Evolutionary conservation across 2,888 invertebrate genomes (phyloP).

Genomic region (Acanthosepion pharaonis): DNA sequence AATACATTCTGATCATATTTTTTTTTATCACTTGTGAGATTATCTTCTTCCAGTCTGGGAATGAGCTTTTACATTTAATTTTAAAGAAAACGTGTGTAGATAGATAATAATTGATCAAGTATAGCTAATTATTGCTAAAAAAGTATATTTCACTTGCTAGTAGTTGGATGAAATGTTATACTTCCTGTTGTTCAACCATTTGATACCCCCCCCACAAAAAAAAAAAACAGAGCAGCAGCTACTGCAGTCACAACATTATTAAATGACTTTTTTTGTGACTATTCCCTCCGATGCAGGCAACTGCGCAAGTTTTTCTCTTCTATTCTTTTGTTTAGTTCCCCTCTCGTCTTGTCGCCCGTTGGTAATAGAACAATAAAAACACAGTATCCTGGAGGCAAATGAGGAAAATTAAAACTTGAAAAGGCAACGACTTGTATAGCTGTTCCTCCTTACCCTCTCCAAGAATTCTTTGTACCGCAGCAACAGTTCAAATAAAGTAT

Average conservation of each 20-base stretch:
- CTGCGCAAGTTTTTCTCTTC: background rate
- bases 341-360: background rate
- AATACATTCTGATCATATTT: too few species aligned
- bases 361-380: background rate
- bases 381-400: background rate
- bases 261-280: too few species aligned
- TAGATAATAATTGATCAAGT: too few species aligned
- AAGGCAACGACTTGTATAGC: background rate
- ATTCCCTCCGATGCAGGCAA: background rate
- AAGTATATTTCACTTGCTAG: too few species aligned
- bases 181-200: too few species aligned
- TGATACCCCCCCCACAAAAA: background rate
- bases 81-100: too few species aligned
- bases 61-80: too few species aligned
- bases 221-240: background rate
- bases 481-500: background rate
- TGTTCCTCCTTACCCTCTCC: background rate
- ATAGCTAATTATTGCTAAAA: too few species aligned
- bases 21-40: too few species aligned
- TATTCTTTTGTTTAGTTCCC: background rate
- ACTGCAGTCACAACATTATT: background rate
- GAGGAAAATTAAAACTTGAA: background rate
- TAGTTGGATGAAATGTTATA: too few species aligned
- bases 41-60: too few species aligned
- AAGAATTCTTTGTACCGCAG: background rate